Evolutionary conservation across 2,888 invertebrate species (phyloP), one percentile per base, ranked within the genome.

Genomic region (Chrysodeixis includens): DNA sequence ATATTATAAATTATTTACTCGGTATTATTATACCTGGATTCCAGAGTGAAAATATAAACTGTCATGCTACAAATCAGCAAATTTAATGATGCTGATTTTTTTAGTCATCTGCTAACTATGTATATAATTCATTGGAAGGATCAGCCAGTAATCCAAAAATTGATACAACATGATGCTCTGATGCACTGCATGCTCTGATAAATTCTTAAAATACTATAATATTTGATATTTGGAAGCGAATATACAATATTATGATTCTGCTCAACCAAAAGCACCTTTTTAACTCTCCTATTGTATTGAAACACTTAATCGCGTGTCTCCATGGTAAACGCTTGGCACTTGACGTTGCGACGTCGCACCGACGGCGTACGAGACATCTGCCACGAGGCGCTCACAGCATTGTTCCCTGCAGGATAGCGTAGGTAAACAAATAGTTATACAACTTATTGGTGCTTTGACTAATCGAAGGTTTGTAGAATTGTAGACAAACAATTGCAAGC

Each of bases 221-320:
- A n/a, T n/a, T n/a, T n/a, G n/a, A n/a, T n/a, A n/a, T n/a, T n/a
- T n/a, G n/a, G n/a, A n/a, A n/a, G n/a, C n/a, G n/a, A 26, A 26
- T 26, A 4, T 26, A 40, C n/a, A 40, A 40, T 40, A 40, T 40
- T 14, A 40, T 16, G 9, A 30, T 30, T n/a, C n/a, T n/a, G n/a
- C n/a, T n/a, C n/a, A n/a, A n/a, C n/a, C n/a, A 26, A 52, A 22
- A 46, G 51, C 40, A 58, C 46, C 14, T 51, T 30, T 18, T 20
- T 60, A 16, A 51, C 10, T 26, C n/a, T 4, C 49, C 18, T 30
- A 10, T 22, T 10, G 10, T 16, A 16, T 49, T 30, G 57, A 49
- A 58, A 60, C 46, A 46, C 30, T 60, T 56, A 61, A 76, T 56
- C 61, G 61, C n/a, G 32, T 56, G 52, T 56, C 66, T 66, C n/a